A percentile compares a stretch with the other conserved stretches of the same genome.
Evolutionary conservation across 2,888 invertebrate species (phyloP).

Genomic region (Drosophila formosana): DNA sequence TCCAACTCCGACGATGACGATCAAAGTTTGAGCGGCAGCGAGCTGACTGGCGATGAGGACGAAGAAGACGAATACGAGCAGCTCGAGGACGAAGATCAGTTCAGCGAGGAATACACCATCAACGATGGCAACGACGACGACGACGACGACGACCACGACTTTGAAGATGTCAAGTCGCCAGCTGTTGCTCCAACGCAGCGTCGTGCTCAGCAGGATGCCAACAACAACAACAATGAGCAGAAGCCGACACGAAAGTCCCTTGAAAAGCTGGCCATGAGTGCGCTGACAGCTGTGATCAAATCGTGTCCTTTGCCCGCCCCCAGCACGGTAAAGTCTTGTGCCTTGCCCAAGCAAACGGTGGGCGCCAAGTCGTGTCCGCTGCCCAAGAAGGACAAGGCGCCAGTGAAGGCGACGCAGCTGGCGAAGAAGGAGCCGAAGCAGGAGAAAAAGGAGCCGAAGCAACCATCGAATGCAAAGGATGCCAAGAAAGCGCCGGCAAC

Average conservation of each 20-base stretch:
- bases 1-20: background rate
- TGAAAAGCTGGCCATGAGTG: background rate
- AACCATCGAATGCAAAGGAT: background rate
- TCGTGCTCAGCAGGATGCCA: background rate
- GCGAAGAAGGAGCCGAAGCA: background rate
- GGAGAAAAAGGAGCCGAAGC: background rate
- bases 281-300: background rate
- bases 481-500: background rate
- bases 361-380: background rate
- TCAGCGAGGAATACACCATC: slow-evolving; percentile 42
- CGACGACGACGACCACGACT: too few species aligned
- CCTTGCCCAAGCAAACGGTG: slow-evolving; percentile 13
- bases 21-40: background rate
- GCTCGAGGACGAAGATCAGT: slow-evolving; percentile 17
- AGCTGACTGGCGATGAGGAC: background rate
- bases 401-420: background rate
- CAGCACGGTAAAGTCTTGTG: slow-evolving; percentile 25
- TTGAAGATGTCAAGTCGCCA: background rate
- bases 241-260: background rate
- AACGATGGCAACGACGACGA: slow-evolving; percentile 5
- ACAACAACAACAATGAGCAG: slow-evolving; percentile 18
- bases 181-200: background rate
- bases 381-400: background rate
- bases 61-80: background rate
- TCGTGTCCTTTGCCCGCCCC: slow-evolving; percentile 9